A percentile compares a stretch with the other conserved stretches of the same genome.
Evolutionary conservation across 1,140 invertebrate genomes (phyloP).

Genomic region (Euura saliciscinereae): DNA sequence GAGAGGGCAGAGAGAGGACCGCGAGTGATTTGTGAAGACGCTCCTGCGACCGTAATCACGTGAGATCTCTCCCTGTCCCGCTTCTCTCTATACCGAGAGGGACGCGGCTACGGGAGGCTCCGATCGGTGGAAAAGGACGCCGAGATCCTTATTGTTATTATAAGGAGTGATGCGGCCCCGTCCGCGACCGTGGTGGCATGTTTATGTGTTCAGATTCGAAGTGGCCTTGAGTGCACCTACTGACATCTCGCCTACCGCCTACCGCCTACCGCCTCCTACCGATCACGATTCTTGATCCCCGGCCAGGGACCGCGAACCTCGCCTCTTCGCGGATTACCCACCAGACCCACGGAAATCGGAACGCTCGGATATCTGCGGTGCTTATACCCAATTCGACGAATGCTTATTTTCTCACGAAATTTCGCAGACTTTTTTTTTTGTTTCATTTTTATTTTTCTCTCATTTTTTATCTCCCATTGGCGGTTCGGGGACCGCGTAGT

Average conservation of each 20-base stretch:
- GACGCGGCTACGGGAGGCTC: conserved; percentile 34
- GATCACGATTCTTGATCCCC: too few species aligned
- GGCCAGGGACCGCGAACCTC: background rate
- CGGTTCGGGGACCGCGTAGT: background rate
- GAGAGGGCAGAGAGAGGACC: background rate
- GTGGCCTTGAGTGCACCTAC: conserved; percentile 47
- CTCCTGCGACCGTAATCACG: conserved; percentile 58
- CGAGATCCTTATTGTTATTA: conserved; percentile 56
- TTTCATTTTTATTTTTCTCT: too few species aligned
- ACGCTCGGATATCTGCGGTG: background rate
- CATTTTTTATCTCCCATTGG: too few species aligned
- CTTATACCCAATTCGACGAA: background rate
- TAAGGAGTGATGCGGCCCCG: conserved; percentile 47
- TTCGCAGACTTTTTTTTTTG: too few species aligned
- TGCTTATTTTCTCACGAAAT: background rate
- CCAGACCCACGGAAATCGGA: background rate
- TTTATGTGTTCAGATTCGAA: conserved; percentile 55
- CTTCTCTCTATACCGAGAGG: conserved; percentile 10
- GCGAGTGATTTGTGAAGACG: conserved; percentile 60
- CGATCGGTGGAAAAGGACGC: conserved; percentile 28
- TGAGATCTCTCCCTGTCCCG: conserved; percentile 49
- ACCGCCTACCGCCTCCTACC: conserved; percentile 12
- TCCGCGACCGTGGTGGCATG: conserved; percentile 49
- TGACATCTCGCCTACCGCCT: conserved; percentile 16
- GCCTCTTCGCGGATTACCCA: background rate